Percentiles rank a stretch among this genome's conserved stretches.
Conservation (phyloP, 2,797 vertebrate species). For the Sebastes elongatus region DNA sequence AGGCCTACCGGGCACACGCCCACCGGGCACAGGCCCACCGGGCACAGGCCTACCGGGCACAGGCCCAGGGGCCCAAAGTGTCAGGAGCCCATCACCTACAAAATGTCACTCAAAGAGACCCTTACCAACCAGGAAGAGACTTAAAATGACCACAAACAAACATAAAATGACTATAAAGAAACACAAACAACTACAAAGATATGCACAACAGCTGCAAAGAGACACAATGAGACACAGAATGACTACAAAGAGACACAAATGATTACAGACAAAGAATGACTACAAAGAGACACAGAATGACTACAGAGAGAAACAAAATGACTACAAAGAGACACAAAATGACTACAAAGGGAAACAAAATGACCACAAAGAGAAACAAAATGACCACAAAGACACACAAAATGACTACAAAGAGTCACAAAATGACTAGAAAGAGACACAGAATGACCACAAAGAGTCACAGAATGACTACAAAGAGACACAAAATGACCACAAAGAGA, state of each 20-base stretch:
- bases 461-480: fast-evolving
- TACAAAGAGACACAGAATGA: no score
- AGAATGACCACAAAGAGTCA: no score
- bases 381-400: fast-evolving
- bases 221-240: neutral
- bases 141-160: neutral
- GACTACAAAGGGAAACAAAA: no score
- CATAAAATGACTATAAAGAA: neutral
- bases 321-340: no score
- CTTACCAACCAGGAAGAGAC: neutral
- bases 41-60: neutral
- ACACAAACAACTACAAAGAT: neutral
- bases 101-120: neutral
- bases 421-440: no score
- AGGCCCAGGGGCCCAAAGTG: neutral
- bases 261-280: no score
- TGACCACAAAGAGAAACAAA: fast-evolving
- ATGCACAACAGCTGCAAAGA: no score
- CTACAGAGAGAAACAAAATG: no score
- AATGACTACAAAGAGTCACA: no score
- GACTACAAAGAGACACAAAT: neutral
- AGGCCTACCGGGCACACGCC: no score
- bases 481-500: no score
- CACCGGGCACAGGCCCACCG: no score
- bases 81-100: neutral